Evolutionary conservation across 2,888 invertebrate genomes (phyloP).

Genomic region (Acanthosepion pharaonis): DNA sequence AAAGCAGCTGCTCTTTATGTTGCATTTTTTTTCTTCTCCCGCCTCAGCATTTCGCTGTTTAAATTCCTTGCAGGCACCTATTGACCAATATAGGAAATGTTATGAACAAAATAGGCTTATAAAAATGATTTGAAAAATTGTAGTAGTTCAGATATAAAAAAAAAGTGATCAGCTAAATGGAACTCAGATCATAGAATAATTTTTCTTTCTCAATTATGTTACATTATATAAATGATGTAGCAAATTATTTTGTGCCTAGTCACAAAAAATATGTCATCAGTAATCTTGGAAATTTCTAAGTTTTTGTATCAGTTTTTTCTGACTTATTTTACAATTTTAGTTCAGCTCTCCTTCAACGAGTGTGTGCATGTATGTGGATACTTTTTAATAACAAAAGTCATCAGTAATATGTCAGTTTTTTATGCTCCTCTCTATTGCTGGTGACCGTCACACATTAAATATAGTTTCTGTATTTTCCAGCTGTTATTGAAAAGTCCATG

Average conservation of each 20-base stretch:
- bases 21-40: neutral
- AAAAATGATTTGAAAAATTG: neutral
- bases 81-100: neutral
- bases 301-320: neutral
- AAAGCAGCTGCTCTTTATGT: neutral
- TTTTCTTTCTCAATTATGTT: neutral
- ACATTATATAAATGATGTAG: neutral
- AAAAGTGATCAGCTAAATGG: neutral
- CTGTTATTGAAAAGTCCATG: conserved; percentile 8
- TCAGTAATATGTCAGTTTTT: neutral
- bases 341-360: neutral
- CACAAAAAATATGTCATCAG: neutral
- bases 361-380: conserved; percentile 10
- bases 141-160: neutral
- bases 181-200: neutral
- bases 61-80: conserved; percentile 7
- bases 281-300: neutral
- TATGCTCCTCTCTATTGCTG: neutral
- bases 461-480: neutral
- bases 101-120: neutral
- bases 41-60: neutral
- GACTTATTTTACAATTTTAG: neutral
- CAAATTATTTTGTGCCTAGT: neutral
- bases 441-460: neutral
- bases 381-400: neutral